These are phyloP conservation scores for Oedothorax gibbosus DNA, from an alignment of 1,140 invertebrate genomes.

Conservation along the genomic window DNA sequence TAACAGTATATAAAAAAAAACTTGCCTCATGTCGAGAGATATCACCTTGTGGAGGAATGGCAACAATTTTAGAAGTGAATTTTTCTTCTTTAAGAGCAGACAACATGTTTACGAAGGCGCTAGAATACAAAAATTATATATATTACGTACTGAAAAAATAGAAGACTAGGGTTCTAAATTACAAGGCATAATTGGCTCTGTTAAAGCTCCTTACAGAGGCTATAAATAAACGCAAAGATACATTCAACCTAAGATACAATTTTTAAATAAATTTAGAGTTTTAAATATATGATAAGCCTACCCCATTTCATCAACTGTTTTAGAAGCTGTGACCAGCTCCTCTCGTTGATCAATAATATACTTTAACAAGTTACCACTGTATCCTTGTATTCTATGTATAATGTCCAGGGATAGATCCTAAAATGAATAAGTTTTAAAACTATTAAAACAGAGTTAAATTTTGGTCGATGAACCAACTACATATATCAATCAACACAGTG, in stretches of 20 bases:
- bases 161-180: too few relatives aligned
- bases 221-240: too few relatives aligned
- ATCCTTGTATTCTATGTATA: slow-evolving; percentile 87
- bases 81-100: not conserved
- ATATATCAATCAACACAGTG: too few relatives aligned
- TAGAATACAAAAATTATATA: not conserved
- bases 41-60: slow-evolving; percentile 28
- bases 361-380: slow-evolving; percentile 76
- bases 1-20: not conserved
- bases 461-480: too few relatives aligned
- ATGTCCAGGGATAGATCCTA: slow-evolving; percentile 82
- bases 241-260: too few relatives aligned
- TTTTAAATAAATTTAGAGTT: too few relatives aligned
- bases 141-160: not conserved
- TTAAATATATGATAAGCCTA: slow-evolving; percentile 7
- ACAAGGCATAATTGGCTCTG: too few relatives aligned
- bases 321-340: slow-evolving; percentile 7
- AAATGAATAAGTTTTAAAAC: slow-evolving; percentile 13
- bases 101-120: not conserved
- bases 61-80: not conserved
- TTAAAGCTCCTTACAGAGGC: too few relatives aligned
- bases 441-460: too few relatives aligned
- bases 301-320: slow-evolving; percentile 44
- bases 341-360: slow-evolving; percentile 62
- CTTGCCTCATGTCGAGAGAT: not conserved